These are phyloP conservation scores for Lepisosteus oculatus DNA, from an alignment of 2,113 vertebrate species.

Conservation along the genomic window DNA sequence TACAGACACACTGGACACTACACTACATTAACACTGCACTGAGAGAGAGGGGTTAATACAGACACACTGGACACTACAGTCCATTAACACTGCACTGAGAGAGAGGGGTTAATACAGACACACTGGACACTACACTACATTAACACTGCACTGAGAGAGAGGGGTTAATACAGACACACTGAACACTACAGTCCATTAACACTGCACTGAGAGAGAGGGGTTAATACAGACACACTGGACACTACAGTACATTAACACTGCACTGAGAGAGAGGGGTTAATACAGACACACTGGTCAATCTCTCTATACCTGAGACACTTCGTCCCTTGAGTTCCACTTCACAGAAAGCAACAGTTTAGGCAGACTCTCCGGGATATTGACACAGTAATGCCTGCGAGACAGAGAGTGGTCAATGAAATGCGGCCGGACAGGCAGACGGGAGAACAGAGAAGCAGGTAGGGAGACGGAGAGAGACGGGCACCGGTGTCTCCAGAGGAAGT, in stretches of 20 bases:
- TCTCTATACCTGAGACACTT: slow-evolving; percentile 33
- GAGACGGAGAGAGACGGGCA: slow-evolving; percentile 11
- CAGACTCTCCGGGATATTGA: slow-evolving; percentile 70
- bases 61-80: too few relatives aligned
- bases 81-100: neutral
- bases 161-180: neutral
- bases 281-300: neutral
- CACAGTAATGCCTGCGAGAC: slow-evolving; percentile 65
- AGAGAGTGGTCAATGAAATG: neutral
- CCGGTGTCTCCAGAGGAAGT: slow-evolving; percentile 75
- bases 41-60: too few relatives aligned
- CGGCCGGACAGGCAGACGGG: too few relatives aligned
- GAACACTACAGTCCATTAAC: neutral
- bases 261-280: neutral
- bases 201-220: slow-evolving; percentile 20
- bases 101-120: neutral
- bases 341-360: slow-evolving; percentile 59
- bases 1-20: too few relatives aligned
- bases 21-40: too few relatives aligned
- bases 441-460: slow-evolving; percentile 3
- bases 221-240: neutral
- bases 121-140: slow-evolving; percentile 44
- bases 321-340: slow-evolving; percentile 59
- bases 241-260: slow-evolving; percentile 49
- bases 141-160: slow-evolving; percentile 20